Percentiles rank a stretch among this genome's conserved stretches.
Conservation (phyloP, 2,888 invertebrate species). For the Blastobasis lacticolella region DNA sequence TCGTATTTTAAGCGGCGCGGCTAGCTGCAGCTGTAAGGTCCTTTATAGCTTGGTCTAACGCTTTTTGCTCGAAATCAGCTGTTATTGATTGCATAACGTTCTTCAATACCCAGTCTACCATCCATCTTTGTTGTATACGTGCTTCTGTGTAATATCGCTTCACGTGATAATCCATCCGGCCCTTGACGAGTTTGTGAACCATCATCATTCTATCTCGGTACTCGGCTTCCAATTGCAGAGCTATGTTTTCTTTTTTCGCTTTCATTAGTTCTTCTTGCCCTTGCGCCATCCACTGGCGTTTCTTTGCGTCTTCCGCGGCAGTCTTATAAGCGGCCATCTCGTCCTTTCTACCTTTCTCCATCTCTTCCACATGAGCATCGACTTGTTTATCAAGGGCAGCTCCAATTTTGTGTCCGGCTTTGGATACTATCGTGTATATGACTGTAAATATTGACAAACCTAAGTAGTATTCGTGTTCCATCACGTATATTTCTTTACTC, state of each 20-base stretch:
- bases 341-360: constrained; percentile 67
- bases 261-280: constrained; percentile 84
- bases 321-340: constrained; percentile 61
- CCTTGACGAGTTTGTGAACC: constrained; percentile 76
- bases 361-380: constrained; percentile 70
- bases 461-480: constrained; percentile 93
- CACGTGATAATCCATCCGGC: constrained; percentile 91
- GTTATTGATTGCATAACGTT: constrained; percentile 85
- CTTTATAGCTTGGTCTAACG: constrained; percentile 86
- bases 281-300: constrained; percentile 82
- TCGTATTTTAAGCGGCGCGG: constrained; percentile 39
- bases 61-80: constrained; percentile 90
- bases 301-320: constrained; percentile 76
- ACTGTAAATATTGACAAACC: constrained; percentile 81
- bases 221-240: constrained; percentile 93
- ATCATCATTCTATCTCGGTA: constrained; percentile 79
- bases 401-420: constrained; percentile 78
- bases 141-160: constrained; percentile 84
- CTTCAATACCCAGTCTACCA: constrained; percentile 92
- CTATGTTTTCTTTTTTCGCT: constrained; percentile 92
- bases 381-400: constrained; percentile 78
- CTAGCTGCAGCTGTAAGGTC: constrained; percentile 83
- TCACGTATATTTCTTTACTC: constrained; percentile 94
- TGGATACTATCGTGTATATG: constrained; percentile 74
- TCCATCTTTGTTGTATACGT: constrained; percentile 91